Conservation (phyloP, 2,888 invertebrate genomes). For the Pammene fasciana region DNA sequence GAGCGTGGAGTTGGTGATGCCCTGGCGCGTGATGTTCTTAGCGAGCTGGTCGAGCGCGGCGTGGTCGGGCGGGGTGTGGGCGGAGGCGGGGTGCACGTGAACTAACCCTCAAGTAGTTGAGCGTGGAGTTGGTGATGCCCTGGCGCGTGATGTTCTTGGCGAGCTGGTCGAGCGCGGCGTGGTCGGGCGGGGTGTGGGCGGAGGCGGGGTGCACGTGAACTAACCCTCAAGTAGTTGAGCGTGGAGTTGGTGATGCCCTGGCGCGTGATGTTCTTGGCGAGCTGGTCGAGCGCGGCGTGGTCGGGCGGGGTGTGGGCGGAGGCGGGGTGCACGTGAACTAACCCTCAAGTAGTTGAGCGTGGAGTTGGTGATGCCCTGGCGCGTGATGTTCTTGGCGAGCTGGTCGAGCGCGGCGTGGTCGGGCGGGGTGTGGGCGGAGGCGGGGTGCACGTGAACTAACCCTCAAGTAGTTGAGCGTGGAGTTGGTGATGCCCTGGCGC, state of each 20-base stretch:
- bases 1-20: slow-evolving; percentile 98
- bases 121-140: slow-evolving; percentile 98
- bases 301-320: slow-evolving; percentile 75
- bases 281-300: slow-evolving; percentile 95
- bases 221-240: slow-evolving; percentile 97
- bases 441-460: slow-evolving; percentile 68
- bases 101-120: slow-evolving; percentile 97
- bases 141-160: slow-evolving; percentile 99
- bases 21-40: slow-evolving; percentile 99
- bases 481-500: slow-evolving; percentile 98
- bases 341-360: slow-evolving; percentile 99
- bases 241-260: slow-evolving; percentile 99
- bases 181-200: slow-evolving; percentile 82
- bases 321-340: too few species aligned
- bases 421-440: slow-evolving; percentile 47
- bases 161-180: slow-evolving; percentile 95
- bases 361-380: slow-evolving; percentile 99
- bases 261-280: slow-evolving; percentile 99
- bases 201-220: too few species aligned
- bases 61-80: slow-evolving; percentile 85
- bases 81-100: too few species aligned
- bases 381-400: slow-evolving; percentile 98
- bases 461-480: slow-evolving; percentile 98
- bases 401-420: slow-evolving; percentile 97
- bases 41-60: slow-evolving; percentile 96